Percentiles rank a stretch among this genome's conserved stretches.
phyloP scores from a whole-genome alignment of 2,888 invertebrate species.

The Clanis bilineata region DNA sequence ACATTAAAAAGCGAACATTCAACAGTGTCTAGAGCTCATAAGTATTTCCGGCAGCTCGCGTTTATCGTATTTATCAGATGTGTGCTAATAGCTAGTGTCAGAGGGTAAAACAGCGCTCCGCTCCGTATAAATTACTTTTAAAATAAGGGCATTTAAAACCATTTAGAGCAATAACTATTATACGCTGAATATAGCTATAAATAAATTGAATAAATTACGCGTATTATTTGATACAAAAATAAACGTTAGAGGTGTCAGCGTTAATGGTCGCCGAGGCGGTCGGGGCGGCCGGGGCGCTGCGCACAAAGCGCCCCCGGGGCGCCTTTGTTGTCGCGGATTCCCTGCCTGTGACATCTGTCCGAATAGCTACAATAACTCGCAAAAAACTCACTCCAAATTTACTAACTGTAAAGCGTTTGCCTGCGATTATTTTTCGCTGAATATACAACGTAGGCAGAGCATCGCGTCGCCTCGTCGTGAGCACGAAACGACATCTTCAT shows the following conservation, averaged over 20 bases:
- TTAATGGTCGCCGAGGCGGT: conserved; percentile 58
- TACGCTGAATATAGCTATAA: conserved; percentile 64
- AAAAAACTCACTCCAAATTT: conserved; percentile 75
- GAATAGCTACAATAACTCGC: conserved; percentile 77
- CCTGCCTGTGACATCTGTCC: conserved; percentile 80
- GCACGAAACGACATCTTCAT: conserved; percentile 60
- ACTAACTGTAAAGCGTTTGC: conserved; percentile 60
- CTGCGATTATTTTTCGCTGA: conserved; percentile 65
- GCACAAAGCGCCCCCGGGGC: conserved; percentile 77
- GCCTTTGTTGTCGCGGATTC: conserved; percentile 73
- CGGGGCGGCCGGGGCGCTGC: conserved; percentile 61
- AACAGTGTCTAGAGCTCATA: conserved; percentile 44
- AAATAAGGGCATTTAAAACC: conserved; percentile 79
- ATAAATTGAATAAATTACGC: conserved; percentile 73
- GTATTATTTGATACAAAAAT: conserved; percentile 73
- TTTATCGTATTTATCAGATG: conserved; percentile 58
- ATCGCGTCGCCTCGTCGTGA: too few relatives aligned
- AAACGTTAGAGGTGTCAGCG: conserved; percentile 75
- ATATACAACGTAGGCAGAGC: conserved; percentile 34
- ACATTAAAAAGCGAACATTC: conserved; percentile 37
- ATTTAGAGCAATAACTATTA: conserved; percentile 78
- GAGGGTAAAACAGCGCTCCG: conserved; percentile 68
- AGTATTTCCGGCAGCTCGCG: conserved; percentile 48
- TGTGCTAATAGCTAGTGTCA: conserved; percentile 70
- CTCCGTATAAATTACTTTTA: conserved; percentile 71